Evolutionary conservation across 2,113 vertebrate species (phyloP), one percentile per base, ranked within the genome.

Genomic region (Butorides virescens): DNA sequence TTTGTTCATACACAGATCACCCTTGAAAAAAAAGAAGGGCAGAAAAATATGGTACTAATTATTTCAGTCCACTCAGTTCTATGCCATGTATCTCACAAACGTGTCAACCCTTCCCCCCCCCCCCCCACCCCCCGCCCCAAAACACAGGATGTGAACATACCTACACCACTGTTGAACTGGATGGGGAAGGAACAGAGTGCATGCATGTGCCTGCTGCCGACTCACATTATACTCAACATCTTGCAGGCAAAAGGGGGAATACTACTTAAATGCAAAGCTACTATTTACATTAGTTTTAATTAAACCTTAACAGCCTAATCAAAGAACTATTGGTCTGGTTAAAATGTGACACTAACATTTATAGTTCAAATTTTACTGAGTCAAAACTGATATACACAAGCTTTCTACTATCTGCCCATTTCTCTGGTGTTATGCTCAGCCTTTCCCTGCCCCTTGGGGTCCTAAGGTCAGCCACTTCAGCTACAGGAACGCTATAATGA

Each of bases 401-500:
- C 27, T 61, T 72, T 56, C 63, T 53, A 32, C 29, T 22, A 30
- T 6, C 11, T 49, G 70, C 4, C 8, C 13, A 25, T 62, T 74
- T 66, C 6, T 73, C 36, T 86, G 52, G 36, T 52, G n/a, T 30
- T 65, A 21, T 3, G 8, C 49, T 65, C n/a, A 80, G 30, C 5
- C 23, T 84, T 66, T 21, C 21, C 16, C 36, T 80, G 46, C 5
- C 30, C 23, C 36, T 71, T 74, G 25, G 9, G 10, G 21, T 58
- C 7, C 42, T 22, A 71, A 36, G 11, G 3, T 63, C 56, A 85
- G 36, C 26, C 22, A 62, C 13, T 61, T 74, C 44, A 53, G 36
- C 25, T 34, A 56, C 8, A 37, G 21, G 9, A 72, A 65, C 0
- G 0, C 12, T 25, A 46, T 0, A 66, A n/a, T 10, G 26, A 95